Evolutionary conservation across 2,888 invertebrate genomes (phyloP).

Genomic region (Smittia sp.): DNA sequence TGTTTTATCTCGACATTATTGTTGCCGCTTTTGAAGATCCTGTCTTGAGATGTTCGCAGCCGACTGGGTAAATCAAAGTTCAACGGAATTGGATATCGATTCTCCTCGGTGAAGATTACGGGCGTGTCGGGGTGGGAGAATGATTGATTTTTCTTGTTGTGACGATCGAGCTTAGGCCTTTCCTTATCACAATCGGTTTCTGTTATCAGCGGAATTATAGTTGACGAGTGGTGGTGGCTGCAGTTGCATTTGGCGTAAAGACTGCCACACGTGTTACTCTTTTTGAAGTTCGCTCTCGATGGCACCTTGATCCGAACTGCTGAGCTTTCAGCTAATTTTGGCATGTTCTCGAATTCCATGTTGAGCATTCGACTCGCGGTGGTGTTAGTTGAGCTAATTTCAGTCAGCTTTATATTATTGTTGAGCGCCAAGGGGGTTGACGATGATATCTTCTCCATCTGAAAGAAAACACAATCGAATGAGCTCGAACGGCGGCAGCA

Average conservation of each 20-base stretch:
- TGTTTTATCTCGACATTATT: constrained; percentile 46
- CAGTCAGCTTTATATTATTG: constrained; percentile 22
- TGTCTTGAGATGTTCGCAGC: constrained; percentile 38
- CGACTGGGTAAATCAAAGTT: constrained; percentile 5
- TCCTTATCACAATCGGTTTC: constrained; percentile 37
- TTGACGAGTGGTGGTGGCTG: constrained; percentile 43
- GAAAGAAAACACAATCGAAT: background rate
- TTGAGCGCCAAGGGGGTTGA: constrained; percentile 32
- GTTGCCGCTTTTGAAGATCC: constrained; percentile 46
- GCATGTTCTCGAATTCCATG: constrained; percentile 27
- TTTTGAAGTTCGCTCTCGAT: constrained; percentile 46
- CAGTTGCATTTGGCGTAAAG: constrained; percentile 50
- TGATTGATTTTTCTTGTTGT: constrained; percentile 46
- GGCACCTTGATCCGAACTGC: constrained; percentile 36
- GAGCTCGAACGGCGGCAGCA: no score
- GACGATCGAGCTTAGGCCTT: constrained; percentile 35
- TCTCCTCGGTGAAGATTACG: constrained; percentile 49
- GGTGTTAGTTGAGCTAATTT: constrained; percentile 38
- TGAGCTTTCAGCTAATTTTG: constrained; percentile 34
- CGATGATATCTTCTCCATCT: constrained; percentile 41
- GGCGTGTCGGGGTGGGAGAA: constrained; percentile 49
- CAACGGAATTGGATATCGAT: constrained; percentile 46
- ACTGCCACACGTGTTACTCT: constrained; percentile 50
- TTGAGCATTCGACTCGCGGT: background rate
- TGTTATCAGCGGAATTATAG: constrained; percentile 39